Evolutionary conservation across 2,888 invertebrate genomes (phyloP).

Genomic region (Iphiclides podalirius): DNA sequence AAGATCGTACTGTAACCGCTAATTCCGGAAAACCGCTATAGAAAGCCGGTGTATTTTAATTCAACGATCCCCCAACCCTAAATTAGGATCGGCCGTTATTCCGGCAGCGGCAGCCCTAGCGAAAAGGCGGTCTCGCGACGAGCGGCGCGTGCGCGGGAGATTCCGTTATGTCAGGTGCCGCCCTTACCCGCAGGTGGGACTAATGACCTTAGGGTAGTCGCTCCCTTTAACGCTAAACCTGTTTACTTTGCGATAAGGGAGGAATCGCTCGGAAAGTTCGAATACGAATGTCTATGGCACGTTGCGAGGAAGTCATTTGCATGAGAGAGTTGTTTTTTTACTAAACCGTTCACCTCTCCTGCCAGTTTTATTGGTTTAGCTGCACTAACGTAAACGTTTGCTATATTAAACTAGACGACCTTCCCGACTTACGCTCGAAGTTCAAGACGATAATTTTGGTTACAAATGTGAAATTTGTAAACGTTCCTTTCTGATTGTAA

Average conservation of each 20-base stretch:
- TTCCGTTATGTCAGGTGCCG: slow-evolving; percentile 68
- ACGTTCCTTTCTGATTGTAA: no score
- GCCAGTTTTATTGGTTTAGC: neutral
- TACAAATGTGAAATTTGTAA: no score
- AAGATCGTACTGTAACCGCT: no score
- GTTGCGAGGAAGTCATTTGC: slow-evolving; percentile 14
- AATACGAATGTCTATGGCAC: slow-evolving; percentile 2
- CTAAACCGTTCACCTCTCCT: neutral
- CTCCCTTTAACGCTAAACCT: slow-evolving; percentile 11
- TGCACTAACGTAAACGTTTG: no score
- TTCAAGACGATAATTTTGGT: no score
- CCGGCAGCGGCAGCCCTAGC: slow-evolving; percentile 11
- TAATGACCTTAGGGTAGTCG: slow-evolving; percentile 26
- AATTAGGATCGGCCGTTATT: neutral
- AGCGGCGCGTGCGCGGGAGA: slow-evolving; percentile 49
- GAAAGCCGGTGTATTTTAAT: no score
- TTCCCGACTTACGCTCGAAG: no score
- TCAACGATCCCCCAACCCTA: no score
- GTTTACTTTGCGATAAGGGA: slow-evolving; percentile 8
- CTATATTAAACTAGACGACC: no score
- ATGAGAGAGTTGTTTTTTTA: slow-evolving; percentile 5
- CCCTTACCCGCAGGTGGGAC: slow-evolving; percentile 26
- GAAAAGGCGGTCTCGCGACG: slow-evolving; percentile 44
- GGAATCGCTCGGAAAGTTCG: slow-evolving; percentile 8
- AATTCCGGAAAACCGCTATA: no score